Base-by-base conservation (phyloP, 2,888 invertebrate genomes). In the Anoncus sp. region DNA sequence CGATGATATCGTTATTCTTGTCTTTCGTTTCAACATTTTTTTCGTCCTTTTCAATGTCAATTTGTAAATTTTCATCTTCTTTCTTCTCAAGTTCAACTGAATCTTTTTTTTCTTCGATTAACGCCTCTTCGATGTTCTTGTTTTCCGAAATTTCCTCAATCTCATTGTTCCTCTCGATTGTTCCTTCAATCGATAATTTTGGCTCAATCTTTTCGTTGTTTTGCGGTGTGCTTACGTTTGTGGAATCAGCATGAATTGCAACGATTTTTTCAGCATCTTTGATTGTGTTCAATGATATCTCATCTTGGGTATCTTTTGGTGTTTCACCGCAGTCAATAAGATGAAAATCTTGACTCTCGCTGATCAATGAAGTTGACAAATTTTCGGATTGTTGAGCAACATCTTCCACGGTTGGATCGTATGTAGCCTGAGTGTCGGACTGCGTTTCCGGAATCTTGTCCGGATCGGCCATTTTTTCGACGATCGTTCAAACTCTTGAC, bases 261-360 rank as follows among this genome's bases (percentile, higher is more conserved):
- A n/a, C n/a, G n/a, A n/a, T n/a, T n/a, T n/a, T n/a, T n/a, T n/a
- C n/a, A n/a, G n/a, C n/a, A n/a, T n/a, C n/a, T n/a, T n/a, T n/a
- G n/a, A n/a, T n/a, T n/a, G n/a, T n/a, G n/a, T n/a, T n/a, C n/a
- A n/a, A n/a, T n/a, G n/a, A n/a, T n/a, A n/a, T n/a, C n/a, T 69
- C 69, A 0, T 31, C 51, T 9, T 75, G 24, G 2, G 47, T 40
- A 10, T 62, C 40, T 24, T 72, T 76, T 6, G 75, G 70, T 0
- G 77, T 66, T 14, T 83, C 87, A 1, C 74, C 82, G 2, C 69
- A 66, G 60, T 83, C 87, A 1, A 88, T 20, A 0, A 88, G 76
- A 24, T 69, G 82, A 77, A 88, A 88, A 76, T 88, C 86, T 75
- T 88, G 88, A 53, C 88, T 88, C 51, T 88, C 87, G 7, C 77